These are phyloP conservation scores for Platygyra sinensis DNA, from an alignment of 64 coral and sea anemone genomes.

Conservation along the genomic window DNA sequence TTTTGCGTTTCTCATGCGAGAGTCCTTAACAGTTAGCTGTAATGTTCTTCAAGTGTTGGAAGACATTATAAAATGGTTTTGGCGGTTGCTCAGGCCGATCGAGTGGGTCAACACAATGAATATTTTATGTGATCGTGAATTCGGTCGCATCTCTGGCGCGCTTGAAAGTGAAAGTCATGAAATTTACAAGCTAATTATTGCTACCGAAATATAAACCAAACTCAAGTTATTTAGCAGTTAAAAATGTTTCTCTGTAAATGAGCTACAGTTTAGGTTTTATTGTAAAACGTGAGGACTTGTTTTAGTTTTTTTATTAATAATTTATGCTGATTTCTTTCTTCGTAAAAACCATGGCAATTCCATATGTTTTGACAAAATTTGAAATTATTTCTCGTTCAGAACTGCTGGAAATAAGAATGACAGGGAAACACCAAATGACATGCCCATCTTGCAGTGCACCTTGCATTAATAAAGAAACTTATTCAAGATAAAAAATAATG, in stretches of 20 bases:
- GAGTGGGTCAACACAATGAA: constrained; percentile 27
- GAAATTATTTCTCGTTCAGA: too few species aligned
- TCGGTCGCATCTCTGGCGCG: background rate
- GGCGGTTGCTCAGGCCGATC: background rate
- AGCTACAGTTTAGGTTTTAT: background rate
- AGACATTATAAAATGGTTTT: background rate
- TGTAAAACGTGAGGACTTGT: background rate
- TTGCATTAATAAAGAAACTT: too few species aligned
- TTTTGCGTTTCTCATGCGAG: background rate
- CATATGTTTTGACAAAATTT: background rate
- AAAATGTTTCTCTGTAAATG: too few species aligned
- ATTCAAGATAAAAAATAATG: too few species aligned
- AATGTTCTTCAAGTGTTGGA: background rate
- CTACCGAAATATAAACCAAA: too few species aligned
- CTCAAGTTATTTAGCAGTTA: too few species aligned
- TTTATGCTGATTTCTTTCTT: background rate
- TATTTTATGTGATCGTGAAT: constrained; percentile 15
- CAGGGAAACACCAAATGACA: too few species aligned
- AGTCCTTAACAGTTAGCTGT: background rate
- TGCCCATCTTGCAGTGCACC: too few species aligned
- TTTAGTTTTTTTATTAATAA: background rate
- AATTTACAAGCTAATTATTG: too few species aligned
- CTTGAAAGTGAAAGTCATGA: too few species aligned
- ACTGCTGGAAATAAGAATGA: too few species aligned
- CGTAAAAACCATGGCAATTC: background rate